Conservation (phyloP, 2,888 invertebrate species). For the Erynnis tages region DNA sequence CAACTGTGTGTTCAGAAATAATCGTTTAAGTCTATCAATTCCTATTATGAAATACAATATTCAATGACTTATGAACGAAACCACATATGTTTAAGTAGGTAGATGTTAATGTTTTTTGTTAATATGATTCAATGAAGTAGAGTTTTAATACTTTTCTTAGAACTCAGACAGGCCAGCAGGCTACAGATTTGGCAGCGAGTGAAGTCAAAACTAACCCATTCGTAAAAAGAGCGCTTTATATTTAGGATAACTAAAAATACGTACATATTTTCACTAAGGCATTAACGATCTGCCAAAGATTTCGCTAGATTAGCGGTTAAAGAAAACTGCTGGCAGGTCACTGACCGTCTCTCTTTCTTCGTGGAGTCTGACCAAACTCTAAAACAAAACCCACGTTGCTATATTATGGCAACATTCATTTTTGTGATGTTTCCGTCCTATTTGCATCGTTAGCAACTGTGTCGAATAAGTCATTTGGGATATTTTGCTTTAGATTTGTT, state of each 20-base stretch:
- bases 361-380: slow-evolving; percentile 31
- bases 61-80: too few species aligned
- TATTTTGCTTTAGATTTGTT: background rate
- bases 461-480: slow-evolving; percentile 5
- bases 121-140: too few species aligned
- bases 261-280: slow-evolving; percentile 34
- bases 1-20: too few species aligned
- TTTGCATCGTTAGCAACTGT: slow-evolving; percentile 10
- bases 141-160: too few species aligned
- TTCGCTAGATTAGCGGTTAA: slow-evolving; percentile 35
- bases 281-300: slow-evolving; percentile 37
- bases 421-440: slow-evolving; percentile 1
- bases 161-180: slow-evolving; percentile 21
- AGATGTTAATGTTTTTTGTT: too few species aligned
- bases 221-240: slow-evolving; percentile 38
- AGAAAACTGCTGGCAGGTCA: slow-evolving; percentile 36
- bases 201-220: slow-evolving; percentile 34
- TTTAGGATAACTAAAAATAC: slow-evolving; percentile 37
- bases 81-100: too few species aligned
- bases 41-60: too few species aligned
- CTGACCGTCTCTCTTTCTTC: slow-evolving; percentile 30
- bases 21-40: too few species aligned
- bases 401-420: too few species aligned
- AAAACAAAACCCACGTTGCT: slow-evolving; percentile 1
- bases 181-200: slow-evolving; percentile 56